Evolutionary conservation across 2,888 invertebrate genomes (phyloP).

Genomic region (Cabera pusaria): DNA sequence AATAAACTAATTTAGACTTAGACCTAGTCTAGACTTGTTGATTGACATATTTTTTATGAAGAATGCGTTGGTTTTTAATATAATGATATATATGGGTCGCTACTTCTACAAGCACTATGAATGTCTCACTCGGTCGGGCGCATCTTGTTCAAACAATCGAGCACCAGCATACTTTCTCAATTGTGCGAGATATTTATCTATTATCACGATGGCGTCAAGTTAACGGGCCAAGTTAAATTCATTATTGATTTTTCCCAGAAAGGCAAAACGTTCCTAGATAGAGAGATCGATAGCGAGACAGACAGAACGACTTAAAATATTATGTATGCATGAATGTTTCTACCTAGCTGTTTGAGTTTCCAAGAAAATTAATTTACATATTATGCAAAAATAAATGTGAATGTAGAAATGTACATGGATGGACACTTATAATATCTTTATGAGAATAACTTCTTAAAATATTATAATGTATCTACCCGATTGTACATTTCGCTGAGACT

Average conservation of each 20-base stretch:
- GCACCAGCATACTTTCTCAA: conserved; percentile 9
- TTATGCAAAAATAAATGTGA: conserved; percentile 13
- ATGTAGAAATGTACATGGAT: conserved; percentile 10
- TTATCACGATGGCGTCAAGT: conserved; percentile 13
- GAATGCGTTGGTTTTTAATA: conserved; percentile 8
- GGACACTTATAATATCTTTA: not conserved
- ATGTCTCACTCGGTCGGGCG: conserved; percentile 4
- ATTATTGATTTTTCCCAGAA: conserved; percentile 44
- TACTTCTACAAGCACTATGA: conserved; percentile 2
- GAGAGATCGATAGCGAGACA: conserved; percentile 38
- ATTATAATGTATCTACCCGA: not conserved
- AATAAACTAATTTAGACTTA: conserved; percentile 61
- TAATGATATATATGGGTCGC: conserved; percentile 7
- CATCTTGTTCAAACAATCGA: conserved; percentile 7
- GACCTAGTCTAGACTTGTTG: conserved; percentile 66
- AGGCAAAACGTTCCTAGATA: conserved; percentile 33
- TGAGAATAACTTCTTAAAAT: no score
- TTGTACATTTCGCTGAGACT: not conserved
- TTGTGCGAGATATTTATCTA: conserved; percentile 17
- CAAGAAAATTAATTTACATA: conserved; percentile 3
- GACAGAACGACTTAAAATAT: conserved; percentile 16
- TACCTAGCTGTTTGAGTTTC: conserved; percentile 13
- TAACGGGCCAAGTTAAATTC: conserved; percentile 20
- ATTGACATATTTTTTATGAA: conserved; percentile 41
- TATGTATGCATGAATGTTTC: conserved; percentile 11